phyloP scores from a whole-genome alignment of 2,797 vertebrate genomes.

The Varecia variegata region DNA sequence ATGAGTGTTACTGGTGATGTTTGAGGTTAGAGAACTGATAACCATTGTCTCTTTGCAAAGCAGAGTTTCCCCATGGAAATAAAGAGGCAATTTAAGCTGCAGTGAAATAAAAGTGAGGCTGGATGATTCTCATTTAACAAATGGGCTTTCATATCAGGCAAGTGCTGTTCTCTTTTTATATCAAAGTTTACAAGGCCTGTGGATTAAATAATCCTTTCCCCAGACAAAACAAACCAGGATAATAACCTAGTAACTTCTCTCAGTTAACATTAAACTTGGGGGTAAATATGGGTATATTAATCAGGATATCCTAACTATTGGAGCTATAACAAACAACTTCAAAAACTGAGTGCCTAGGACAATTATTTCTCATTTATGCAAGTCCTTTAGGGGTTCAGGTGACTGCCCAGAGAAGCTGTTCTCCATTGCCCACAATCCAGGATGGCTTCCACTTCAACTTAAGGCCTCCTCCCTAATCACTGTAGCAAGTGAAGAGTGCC shows the following conservation, averaged over 20 bases:
- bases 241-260: background rate
- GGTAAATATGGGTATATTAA: background rate
- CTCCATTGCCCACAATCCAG: background rate
- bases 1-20: background rate
- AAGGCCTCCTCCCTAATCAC: background rate
- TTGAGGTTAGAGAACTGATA: background rate
- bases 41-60: background rate
- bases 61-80: background rate
- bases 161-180: background rate
- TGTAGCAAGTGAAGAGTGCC: background rate
- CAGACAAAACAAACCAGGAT: background rate
- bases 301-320: background rate
- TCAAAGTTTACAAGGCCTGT: background rate
- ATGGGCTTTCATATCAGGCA: background rate
- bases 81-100: background rate
- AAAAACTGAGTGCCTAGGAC: background rate
- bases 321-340: background rate
- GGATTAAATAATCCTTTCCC: background rate
- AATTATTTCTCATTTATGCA: background rate
- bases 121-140: background rate
- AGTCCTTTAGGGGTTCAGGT: background rate
- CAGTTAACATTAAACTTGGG: background rate
- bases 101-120: background rate
- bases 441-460: background rate
- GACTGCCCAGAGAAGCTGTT: background rate